These are phyloP conservation scores for Aviceda subcristata DNA, from an alignment of 2,113 vertebrate genomes.

Conservation along the genomic window DNA sequence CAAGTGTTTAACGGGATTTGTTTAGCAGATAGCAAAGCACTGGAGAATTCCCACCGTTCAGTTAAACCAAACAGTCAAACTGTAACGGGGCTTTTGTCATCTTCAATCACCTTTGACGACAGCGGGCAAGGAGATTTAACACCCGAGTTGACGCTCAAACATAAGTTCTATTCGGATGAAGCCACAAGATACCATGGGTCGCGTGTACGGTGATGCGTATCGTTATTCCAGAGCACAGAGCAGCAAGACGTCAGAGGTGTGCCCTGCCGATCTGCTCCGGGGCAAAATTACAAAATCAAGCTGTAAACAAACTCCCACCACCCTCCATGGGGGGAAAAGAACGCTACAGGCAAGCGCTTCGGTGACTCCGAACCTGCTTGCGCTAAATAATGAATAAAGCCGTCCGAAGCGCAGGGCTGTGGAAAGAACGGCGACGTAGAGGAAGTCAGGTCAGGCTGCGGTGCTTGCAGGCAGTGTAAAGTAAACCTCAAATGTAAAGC, in stretches of 20 bases:
- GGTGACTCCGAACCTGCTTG: background rate
- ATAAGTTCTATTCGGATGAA: background rate
- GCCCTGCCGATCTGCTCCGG: background rate
- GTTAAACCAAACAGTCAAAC: background rate
- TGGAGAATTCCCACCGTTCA: background rate
- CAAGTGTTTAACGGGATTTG: background rate
- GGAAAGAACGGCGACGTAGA: background rate
- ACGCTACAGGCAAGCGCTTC: background rate
- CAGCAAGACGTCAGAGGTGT: background rate
- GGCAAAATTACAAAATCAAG: background rate
- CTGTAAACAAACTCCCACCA: background rate
- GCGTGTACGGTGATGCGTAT: background rate
- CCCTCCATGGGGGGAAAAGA: rapidly evolving
- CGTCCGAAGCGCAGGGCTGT: background rate
- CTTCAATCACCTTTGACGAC: background rate
- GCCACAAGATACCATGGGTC: rapidly evolving
- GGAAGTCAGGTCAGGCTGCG: background rate
- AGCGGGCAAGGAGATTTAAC: background rate
- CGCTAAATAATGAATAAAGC: background rate
- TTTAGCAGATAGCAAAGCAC: background rate
- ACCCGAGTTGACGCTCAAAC: background rate
- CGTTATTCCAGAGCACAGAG: background rate
- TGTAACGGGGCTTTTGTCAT: background rate
- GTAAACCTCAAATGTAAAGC: background rate
- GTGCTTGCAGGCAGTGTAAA: rapidly evolving